phyloP scores from a whole-genome alignment of 2,113 vertebrate genomes.

The Aphelocoma coerulescens region DNA sequence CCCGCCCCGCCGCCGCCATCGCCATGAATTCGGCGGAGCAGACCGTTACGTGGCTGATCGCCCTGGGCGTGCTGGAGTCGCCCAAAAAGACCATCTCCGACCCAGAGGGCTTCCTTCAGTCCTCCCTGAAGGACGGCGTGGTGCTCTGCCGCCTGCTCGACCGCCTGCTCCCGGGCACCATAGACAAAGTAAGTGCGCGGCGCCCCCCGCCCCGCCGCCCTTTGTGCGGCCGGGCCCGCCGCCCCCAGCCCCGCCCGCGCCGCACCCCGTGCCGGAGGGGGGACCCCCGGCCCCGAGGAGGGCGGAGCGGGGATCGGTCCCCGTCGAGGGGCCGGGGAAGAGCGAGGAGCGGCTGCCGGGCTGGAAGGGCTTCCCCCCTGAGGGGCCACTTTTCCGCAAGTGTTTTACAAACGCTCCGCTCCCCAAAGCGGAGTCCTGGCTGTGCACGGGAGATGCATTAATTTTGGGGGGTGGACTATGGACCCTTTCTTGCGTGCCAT shows the following conservation, averaged over 20 bases:
- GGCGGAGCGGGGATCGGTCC: neutral
- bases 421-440: neutral
- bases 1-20: too few relatives aligned
- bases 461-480: neutral
- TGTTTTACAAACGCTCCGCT: neutral
- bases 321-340: neutral
- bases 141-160: too few relatives aligned
- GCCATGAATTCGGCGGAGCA: too few relatives aligned
- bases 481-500: neutral
- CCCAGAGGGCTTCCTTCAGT: too few relatives aligned
- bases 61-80: too few relatives aligned
- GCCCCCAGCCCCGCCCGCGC: neutral
- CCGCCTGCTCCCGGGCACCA: too few relatives aligned
- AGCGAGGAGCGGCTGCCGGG: neutral
- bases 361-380: neutral
- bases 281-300: neutral
- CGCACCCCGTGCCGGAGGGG: neutral
- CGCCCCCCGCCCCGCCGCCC: too few relatives aligned
- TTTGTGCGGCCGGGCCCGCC: neutral
- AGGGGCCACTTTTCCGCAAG: neutral
- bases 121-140: too few relatives aligned
- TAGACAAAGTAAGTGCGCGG: too few relatives aligned
- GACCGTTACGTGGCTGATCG: too few relatives aligned
- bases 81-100: too few relatives aligned
- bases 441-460: neutral